phyloP scores from a whole-genome alignment of 1,140 invertebrate species.

The Agrypnia vestita region DNA sequence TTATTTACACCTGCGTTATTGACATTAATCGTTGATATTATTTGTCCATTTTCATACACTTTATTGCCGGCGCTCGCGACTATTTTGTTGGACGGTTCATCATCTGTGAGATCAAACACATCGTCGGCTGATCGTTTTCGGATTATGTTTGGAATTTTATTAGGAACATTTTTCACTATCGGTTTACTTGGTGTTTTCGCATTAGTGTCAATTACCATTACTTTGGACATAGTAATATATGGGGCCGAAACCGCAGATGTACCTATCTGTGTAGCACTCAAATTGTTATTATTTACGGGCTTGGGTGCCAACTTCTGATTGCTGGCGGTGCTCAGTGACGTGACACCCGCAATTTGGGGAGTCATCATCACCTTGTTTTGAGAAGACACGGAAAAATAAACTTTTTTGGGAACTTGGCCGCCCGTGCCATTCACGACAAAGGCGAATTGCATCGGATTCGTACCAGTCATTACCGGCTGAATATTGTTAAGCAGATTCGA shows the following conservation, averaged over 20 bases:
- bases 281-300: not conserved
- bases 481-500: too few species aligned
- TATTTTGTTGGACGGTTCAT: not conserved
- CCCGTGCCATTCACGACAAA: not conserved
- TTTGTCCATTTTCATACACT: too few species aligned
- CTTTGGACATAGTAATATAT: not conserved
- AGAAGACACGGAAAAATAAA: not conserved
- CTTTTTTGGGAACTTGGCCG: not conserved
- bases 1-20: too few species aligned
- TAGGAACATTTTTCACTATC: too few species aligned
- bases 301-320: not conserved
- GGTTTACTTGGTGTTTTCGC: not conserved
- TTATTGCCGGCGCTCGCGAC: not conserved
- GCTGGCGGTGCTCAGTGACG: too few species aligned
- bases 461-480: not conserved
- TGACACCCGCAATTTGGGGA: too few species aligned
- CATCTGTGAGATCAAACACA: slow-evolving; percentile 28
- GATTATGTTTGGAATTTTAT: not conserved
- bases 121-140: not conserved
- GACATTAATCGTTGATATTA: too few species aligned
- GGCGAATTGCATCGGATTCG: slow-evolving; percentile 2
- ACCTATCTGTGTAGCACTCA: not conserved
- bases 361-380: not conserved
- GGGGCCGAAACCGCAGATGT: not conserved
- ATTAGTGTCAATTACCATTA: not conserved